phyloP scores from a whole-genome alignment of 1,140 invertebrate species.

The Drosophila arawakana region DNA sequence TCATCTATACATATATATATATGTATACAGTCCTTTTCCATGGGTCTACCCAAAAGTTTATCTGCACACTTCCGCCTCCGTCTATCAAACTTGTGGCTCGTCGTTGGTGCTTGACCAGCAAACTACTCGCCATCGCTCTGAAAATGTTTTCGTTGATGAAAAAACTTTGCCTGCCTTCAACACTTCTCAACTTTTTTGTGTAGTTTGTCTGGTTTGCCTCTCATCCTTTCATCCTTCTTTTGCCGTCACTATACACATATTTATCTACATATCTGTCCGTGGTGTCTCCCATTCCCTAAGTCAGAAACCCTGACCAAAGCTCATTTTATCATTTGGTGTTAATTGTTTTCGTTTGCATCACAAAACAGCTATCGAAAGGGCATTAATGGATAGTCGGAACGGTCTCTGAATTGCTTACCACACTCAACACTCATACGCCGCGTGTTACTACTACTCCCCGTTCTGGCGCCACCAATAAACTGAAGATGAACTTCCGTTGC shows the following conservation, averaged over 20 bases:
- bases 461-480: conserved; percentile 71
- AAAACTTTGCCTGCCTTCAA: conserved; percentile 81
- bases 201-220: conserved; percentile 59
- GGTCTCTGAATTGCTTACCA: conserved; percentile 9
- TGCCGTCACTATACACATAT: not conserved
- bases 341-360: conserved; percentile 81
- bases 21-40: not conserved
- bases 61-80: conserved; percentile 59
- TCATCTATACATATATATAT: not conserved
- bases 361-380: conserved; percentile 73
- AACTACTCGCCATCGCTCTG: conserved; percentile 57
- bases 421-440: conserved; percentile 53
- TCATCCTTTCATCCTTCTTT: conserved; percentile 2
- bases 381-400: conserved; percentile 57
- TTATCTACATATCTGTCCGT: conserved; percentile 37
- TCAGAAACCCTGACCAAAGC: conserved; percentile 37
- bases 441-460: conserved; percentile 14
- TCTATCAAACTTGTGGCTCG: conserved; percentile 68
- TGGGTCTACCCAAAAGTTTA: conserved; percentile 57
- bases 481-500: conserved; percentile 72
- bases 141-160: conserved; percentile 83
- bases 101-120: conserved; percentile 69
- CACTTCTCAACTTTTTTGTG: conserved; percentile 79
- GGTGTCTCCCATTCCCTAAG: not conserved
- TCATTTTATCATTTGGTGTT: conserved; percentile 78